These are phyloP conservation scores for Axis porcinus DNA, from an alignment of 2,113 vertebrate species.

Conservation along the genomic window DNA sequence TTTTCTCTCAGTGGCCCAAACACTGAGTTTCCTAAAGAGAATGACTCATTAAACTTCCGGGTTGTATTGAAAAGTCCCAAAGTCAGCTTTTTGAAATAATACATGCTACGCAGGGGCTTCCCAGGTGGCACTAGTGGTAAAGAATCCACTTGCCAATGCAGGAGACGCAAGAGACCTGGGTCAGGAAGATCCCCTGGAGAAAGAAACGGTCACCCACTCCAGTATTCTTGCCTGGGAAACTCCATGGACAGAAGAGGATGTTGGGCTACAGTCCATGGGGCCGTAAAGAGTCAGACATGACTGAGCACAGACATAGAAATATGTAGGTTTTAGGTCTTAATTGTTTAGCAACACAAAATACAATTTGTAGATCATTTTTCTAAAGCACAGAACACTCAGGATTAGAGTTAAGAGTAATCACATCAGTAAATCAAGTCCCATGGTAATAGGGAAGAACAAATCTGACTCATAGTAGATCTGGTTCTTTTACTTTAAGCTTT, in stretches of 20 bases:
- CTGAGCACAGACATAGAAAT: neutral
- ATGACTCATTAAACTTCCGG: neutral
- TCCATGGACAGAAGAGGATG: neutral
- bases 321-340: neutral
- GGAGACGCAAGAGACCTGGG: neutral
- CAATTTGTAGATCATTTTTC: neutral
- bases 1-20: neutral
- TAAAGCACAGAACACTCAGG: neutral
- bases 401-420: neutral
- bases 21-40: neutral
- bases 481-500: neutral
- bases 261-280: neutral
- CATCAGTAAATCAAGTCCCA: neutral
- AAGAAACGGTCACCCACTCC: neutral
- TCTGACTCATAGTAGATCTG: neutral
- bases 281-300: neutral
- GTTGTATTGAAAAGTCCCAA: neutral
- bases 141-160: neutral
- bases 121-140: neutral
- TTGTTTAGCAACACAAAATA: neutral
- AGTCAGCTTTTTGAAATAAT: neutral
- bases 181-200: neutral
- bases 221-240: neutral
- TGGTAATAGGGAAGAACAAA: neutral
- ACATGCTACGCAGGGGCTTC: neutral